Conservation (phyloP, 2,797 vertebrate genomes). For the Falco cherrug region DNA sequence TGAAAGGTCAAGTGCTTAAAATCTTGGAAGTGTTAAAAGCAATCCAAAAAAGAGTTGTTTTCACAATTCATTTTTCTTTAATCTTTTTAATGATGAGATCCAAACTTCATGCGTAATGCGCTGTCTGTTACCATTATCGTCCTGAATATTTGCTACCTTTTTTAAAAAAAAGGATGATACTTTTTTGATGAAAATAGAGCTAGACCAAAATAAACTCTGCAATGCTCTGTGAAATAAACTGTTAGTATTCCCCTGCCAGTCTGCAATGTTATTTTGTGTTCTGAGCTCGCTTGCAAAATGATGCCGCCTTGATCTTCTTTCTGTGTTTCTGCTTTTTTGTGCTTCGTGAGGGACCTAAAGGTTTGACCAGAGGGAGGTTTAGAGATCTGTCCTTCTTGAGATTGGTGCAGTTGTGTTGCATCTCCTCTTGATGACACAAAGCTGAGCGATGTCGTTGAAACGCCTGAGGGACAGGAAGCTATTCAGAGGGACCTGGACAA, state of each 20-base stretch:
- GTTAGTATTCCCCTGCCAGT: constrained; percentile 38
- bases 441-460: fast-evolving
- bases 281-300: neutral
- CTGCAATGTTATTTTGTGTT: neutral
- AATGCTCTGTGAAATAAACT: constrained; percentile 52
- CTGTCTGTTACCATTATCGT: neutral
- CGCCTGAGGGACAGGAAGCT: fast-evolving
- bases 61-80: neutral
- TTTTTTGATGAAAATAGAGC: constrained; percentile 39
- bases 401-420: neutral
- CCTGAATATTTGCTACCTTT: neutral
- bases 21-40: constrained; percentile 4
- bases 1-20: neutral
- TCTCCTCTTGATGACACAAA: neutral
- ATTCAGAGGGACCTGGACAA: neutral
- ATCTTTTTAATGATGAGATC: neutral
- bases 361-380: neutral
- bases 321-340: neutral
- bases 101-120: neutral
- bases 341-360: neutral
- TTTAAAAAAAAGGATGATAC: neutral
- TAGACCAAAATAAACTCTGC: constrained; percentile 15
- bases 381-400: neutral
- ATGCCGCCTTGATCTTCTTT: neutral
- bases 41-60: neutral